These are phyloP conservation scores for Leptinotarsa undecemlineata DNA, from an alignment of 1,140 invertebrate species.

Conservation along the genomic window DNA sequence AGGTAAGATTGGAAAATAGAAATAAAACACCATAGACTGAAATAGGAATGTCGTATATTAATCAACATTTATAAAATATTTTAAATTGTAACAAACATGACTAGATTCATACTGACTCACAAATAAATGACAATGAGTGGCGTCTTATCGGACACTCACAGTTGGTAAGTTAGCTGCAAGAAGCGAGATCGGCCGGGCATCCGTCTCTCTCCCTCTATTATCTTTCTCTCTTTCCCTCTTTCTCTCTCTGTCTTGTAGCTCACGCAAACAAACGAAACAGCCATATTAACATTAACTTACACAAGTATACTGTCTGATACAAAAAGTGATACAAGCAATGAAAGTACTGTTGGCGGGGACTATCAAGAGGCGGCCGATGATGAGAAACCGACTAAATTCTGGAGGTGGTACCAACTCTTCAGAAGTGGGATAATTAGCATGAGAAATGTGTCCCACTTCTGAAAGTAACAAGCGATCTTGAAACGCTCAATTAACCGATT, in stretches of 20 bases:
- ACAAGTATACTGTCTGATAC: slow-evolving; percentile 49
- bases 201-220: slow-evolving; percentile 10
- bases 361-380: too few species aligned
- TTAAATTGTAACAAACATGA: slow-evolving; percentile 59
- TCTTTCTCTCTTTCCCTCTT: neutral
- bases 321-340: slow-evolving; percentile 27
- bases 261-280: slow-evolving; percentile 45
- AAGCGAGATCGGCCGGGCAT: slow-evolving; percentile 38
- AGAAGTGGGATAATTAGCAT: neutral
- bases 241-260: slow-evolving; percentile 20
- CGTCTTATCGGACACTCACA: slow-evolving; percentile 36
- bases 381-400: too few species aligned
- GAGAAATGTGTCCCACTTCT: neutral
- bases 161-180: slow-evolving; percentile 26
- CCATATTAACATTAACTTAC: slow-evolving; percentile 52
- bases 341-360: neutral
- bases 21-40: slow-evolving; percentile 37
- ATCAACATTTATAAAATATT: slow-evolving; percentile 59
- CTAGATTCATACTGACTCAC: slow-evolving; percentile 58
- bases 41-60: slow-evolving; percentile 59
- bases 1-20: neutral
- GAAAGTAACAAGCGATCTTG: neutral
- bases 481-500: too few species aligned
- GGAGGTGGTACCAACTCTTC: neutral
- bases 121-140: slow-evolving; percentile 56